A percentile compares a stretch with the other conserved stretches of the same genome.
phyloP scores from a whole-genome alignment of 1,140 invertebrate genomes.

The Papilio machaon region DNA sequence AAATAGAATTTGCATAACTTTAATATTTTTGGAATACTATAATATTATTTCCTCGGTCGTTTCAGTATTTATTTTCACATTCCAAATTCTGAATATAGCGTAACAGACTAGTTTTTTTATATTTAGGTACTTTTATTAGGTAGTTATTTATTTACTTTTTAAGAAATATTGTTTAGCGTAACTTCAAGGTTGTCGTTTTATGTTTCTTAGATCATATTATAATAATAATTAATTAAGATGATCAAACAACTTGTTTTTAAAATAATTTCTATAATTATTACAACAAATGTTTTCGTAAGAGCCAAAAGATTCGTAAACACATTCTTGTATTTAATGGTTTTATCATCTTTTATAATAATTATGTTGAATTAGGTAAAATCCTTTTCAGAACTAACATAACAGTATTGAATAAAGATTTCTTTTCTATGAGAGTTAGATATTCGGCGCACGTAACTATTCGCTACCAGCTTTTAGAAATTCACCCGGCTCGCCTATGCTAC shows the following conservation, averaged over 20 bases:
- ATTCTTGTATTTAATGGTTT: not conserved
- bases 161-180: not conserved
- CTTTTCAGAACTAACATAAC: conserved; percentile 19
- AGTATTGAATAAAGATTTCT: conserved; percentile 25
- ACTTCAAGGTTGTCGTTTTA: not conserved
- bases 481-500: not conserved
- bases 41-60: not conserved
- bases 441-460: conserved; percentile 30
- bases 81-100: not conserved
- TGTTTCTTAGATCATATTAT: too few species aligned
- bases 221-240: too few species aligned
- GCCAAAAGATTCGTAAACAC: not conserved
- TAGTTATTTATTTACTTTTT: not conserved
- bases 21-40: not conserved
- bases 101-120: not conserved
- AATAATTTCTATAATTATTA: not conserved
- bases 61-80: not conserved
- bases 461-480: conserved; percentile 27
- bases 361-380: conserved; percentile 4
- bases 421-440: conserved; percentile 33
- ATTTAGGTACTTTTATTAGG: too few species aligned
- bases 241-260: not conserved
- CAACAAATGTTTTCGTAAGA: not conserved
- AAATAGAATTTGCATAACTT: conserved; percentile 21
- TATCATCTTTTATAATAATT: not conserved